Conservation (phyloP, 2,797 vertebrate species). For the Notamacropus eugenii region DNA sequence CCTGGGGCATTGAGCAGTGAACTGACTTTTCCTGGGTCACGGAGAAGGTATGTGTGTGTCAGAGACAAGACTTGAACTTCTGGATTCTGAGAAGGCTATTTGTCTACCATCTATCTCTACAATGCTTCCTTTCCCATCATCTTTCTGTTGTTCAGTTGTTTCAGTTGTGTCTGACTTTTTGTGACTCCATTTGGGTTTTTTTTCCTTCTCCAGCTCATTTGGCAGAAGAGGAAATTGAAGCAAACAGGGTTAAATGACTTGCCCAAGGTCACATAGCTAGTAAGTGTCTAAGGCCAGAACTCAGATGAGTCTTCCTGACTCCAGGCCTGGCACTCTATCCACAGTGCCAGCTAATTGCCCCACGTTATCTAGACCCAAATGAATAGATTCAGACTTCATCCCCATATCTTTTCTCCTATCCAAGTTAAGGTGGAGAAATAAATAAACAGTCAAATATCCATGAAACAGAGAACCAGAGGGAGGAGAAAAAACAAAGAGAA, state of each 20-base stretch:
- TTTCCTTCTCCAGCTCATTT: background rate
- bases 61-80: background rate
- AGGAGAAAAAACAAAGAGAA: slow-evolving; percentile 34
- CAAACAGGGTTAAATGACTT: background rate
- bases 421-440: background rate
- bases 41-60: background rate
- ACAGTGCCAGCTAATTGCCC: background rate
- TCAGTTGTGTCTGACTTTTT: background rate
- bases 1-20: background rate
- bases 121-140: background rate
- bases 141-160: background rate
- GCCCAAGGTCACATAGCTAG: background rate
- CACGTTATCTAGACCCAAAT: background rate
- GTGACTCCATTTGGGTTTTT: background rate
- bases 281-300: background rate
- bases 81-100: background rate
- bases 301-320: background rate
- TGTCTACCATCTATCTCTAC: background rate
- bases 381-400: background rate
- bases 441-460: slow-evolving; percentile 19
- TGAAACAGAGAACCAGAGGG: slow-evolving; percentile 22
- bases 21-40: background rate
- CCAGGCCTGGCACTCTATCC: background rate
- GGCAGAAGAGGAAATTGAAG: background rate
- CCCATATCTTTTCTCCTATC: slow-evolving; percentile 3